These are phyloP conservation scores for Campylorhamphus procurvoides DNA, from an alignment of 2,113 vertebrate species.

Conservation along the genomic window DNA sequence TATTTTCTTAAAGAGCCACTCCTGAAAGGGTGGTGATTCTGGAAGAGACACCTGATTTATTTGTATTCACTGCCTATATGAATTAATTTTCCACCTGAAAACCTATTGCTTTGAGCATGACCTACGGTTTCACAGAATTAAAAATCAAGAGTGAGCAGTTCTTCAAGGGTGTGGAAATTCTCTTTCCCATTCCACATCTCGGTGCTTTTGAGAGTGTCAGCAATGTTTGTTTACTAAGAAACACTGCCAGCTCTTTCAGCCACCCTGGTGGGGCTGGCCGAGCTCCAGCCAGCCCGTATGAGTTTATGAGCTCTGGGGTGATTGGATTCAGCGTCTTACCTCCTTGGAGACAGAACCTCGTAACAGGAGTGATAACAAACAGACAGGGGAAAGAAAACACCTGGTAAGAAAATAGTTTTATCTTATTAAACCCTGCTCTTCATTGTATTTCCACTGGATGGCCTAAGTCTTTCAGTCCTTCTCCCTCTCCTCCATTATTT, in stretches of 20 bases:
- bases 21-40: neutral
- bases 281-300: neutral
- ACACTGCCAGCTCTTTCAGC: neutral
- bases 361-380: neutral
- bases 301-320: neutral
- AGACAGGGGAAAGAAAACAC: neutral
- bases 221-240: neutral
- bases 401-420: neutral
- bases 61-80: neutral
- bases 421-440: neutral
- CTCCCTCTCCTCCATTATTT: neutral
- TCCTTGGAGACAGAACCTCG: neutral
- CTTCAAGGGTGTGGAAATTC: neutral
- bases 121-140: neutral
- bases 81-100: neutral
- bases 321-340: neutral
- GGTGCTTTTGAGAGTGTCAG: neutral
- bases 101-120: neutral
- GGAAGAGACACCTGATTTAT: neutral
- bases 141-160: fast-evolving
- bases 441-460: neutral
- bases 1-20: neutral
- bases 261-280: neutral
- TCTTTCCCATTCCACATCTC: neutral
- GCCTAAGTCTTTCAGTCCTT: neutral